Evolutionary conservation across 1,140 invertebrate species (phyloP), one percentile per base, ranked within the genome.

Genomic region (Caenorhabditis tropicalis): DNA sequence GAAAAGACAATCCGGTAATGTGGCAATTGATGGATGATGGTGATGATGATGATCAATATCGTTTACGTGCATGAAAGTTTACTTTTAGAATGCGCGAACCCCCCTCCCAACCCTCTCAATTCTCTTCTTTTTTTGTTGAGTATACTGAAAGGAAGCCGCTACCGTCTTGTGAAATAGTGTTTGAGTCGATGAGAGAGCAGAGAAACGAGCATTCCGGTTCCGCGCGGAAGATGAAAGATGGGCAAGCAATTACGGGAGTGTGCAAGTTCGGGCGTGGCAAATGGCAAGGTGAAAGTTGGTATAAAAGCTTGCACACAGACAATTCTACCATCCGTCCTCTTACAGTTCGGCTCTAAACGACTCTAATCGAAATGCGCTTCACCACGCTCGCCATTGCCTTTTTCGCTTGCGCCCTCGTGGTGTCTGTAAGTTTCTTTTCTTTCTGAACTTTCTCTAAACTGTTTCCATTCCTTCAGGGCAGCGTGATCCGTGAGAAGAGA

Each of bases 401-500:
- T 15, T 74, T 74, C n/a, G 65, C 65, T n/a, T 74, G 65, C 65
- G 36, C 65, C 65, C 65, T 74, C 19, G 65, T 74, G 65, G 65
- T 74, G 65, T 74, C 65, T 74, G 65, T 74, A 43, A 74, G 65
- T 74, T 74, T 36, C 31, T 65, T 6, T 36, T 39, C 2, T n/a
- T 46, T 74, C 4, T 74, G 43, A 19, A 1, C 3, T 12, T 31
- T 2, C 6, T 43, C 19, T 24, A 10, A 10, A 74, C n/a, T 43
- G 4, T 74, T 46, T 24, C 15, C 21, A 10, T 12, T 21, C 12
- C 39, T 85, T 53, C 48, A 85, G 84, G 84, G 80, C 31, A 85
- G 39, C 53, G 84, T 85, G 36, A 58, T 86, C 33, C 81, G 85
- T 48, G 82, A 86, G 53, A 83, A 83, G 82, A 83, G 85, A 80